Evolutionary conservation across 2,888 invertebrate species (phyloP), one percentile per base, ranked within the genome.

Genomic region (Willowsia nigromaculata): DNA sequence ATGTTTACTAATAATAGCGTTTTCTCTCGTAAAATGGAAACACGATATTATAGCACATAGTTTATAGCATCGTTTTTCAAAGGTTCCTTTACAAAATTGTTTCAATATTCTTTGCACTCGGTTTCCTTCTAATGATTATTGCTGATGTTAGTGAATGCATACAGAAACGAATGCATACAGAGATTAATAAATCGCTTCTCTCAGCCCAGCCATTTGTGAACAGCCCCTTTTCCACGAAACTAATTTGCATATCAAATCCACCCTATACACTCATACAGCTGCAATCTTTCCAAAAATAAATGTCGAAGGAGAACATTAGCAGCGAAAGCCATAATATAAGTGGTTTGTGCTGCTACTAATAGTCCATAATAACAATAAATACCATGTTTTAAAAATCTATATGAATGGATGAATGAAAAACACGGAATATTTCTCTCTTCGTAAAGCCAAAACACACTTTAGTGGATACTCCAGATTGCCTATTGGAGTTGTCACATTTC

Each of bases 401-500:
- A 68, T 68, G 71, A 71, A 40, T 71, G 43, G 11, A 71, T 43
- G 25, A 71, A 37, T 3, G 68, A 13, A 68, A 68, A 68, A 68
- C 33, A 33, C 37, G 22, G 13, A 71, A 71, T 25, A 37, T 71
- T 71, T 43, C 9, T 37, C 33, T 59, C n/a, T 50, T 13, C 27
- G 71, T 25, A 25, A 71, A 43, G 71, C 71, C 71, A 40, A 71
- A 71, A 68, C 9, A 71, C 71, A 71, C 71, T 43, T 27, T 62
- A 71, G 71, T 71, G 43, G 43, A 71, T 71, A 71, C 25, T 71
- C 25, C 43, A 71, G 81, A 62, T 82, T 59, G 81, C 62, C 62
- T 82, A 40, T 82, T 82, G 81, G 62, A 82, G 81, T 82, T 82
- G 81, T 82, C 81, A 82, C 81, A 82, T 82, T 71, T 82, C 81